A percentile compares a stretch with the other conserved stretches of the same genome.
These are phyloP conservation scores for Pelodiscus sinensis DNA, from an alignment of 2,113 vertebrate genomes.

Conservation along the genomic window DNA sequence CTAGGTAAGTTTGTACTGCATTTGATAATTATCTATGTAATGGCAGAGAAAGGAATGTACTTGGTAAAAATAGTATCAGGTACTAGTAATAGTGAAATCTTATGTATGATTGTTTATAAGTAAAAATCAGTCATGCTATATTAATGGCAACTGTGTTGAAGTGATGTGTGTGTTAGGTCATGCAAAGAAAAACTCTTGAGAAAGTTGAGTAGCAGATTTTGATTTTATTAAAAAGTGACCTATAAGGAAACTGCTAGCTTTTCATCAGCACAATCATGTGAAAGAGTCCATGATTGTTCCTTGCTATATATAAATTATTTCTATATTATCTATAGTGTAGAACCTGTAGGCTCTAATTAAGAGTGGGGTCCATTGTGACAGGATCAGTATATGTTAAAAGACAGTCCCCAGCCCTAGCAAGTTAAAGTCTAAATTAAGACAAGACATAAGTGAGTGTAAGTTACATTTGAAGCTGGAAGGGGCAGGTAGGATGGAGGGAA, in stretches of 20 bases:
- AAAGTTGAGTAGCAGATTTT: neutral
- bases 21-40: neutral
- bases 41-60: neutral
- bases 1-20: constrained; percentile 84
- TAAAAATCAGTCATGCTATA: neutral
- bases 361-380: neutral
- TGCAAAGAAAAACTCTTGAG: neutral
- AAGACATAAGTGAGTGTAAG: neutral
- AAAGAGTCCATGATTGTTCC: neutral
- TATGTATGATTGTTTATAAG: neutral
- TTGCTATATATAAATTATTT: neutral
- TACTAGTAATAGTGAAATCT: neutral
- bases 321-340: neutral
- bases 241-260: neutral
- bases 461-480: neutral
- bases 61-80: neutral
- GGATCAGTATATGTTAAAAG: neutral
- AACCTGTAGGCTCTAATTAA: neutral
- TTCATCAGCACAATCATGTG: neutral
- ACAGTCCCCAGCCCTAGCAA: neutral
- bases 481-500: neutral
- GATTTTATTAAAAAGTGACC: neutral
- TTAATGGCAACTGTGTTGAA: neutral
- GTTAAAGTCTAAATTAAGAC: neutral
- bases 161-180: neutral